Percentiles rank a stretch among this genome's conserved stretches.
These are phyloP conservation scores for Peromyscus californicus DNA, from an alignment of 2,113 vertebrate species.

Conservation along the genomic window DNA sequence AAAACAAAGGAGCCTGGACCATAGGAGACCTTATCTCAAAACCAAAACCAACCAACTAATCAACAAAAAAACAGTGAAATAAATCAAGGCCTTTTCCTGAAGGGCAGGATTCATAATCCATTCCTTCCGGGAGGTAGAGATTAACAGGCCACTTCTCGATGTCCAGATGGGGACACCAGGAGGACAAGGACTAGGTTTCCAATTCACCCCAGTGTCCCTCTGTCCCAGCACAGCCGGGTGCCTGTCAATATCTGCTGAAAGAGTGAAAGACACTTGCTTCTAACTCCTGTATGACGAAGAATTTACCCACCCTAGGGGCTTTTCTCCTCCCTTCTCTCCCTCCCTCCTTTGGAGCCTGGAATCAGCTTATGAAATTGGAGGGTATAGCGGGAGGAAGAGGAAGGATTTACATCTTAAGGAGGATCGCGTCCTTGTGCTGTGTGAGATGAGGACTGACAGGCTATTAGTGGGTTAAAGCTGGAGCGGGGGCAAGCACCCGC, in stretches of 20 bases:
- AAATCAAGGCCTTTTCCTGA: not conserved
- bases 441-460: slow-evolving; percentile 35
- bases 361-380: slow-evolving; percentile 45
- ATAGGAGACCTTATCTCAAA: not conserved
- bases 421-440: slow-evolving; percentile 45
- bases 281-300: not conserved
- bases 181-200: not conserved
- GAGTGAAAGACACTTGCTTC: not conserved
- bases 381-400: not conserved
- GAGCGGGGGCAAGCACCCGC: not conserved
- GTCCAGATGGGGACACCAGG: not conserved
- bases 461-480: slow-evolving; percentile 16
- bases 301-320: not conserved
- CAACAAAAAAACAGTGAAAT: not conserved
- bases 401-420: slow-evolving; percentile 76
- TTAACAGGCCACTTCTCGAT: not conserved
- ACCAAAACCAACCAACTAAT: not conserved
- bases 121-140: not conserved
- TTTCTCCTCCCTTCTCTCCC: not conserved
- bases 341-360: not conserved
- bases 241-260: not conserved
- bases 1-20: not conserved
- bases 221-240: not conserved
- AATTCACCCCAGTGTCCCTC: rapidly evolving
- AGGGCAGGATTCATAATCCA: not conserved